Evolutionary conservation across 2,797 vertebrate genomes (phyloP).

Genomic region (Choloepus didactylus): DNA sequence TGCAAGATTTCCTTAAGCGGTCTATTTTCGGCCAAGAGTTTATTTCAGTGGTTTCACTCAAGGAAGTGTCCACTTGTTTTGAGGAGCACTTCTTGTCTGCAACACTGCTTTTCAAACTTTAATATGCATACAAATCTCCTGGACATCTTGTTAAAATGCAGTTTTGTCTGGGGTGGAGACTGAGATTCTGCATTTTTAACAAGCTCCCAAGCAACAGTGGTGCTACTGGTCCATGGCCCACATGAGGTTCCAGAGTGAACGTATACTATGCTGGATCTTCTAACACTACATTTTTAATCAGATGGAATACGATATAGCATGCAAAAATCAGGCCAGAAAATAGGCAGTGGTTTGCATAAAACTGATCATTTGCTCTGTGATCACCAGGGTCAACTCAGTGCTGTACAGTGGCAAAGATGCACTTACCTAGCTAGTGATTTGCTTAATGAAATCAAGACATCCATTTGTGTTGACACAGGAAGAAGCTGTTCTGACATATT

Average conservation of each 20-base stretch:
- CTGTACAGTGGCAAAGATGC: not conserved
- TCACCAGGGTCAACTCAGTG: not conserved
- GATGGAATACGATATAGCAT: not conserved
- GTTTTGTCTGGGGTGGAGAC: not conserved
- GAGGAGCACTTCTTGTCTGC: conserved; percentile 48
- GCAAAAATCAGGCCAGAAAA: not conserved
- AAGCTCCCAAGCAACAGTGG: not conserved
- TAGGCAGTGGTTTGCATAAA: not conserved
- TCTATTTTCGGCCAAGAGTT: conserved; percentile 64
- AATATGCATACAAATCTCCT: not conserved
- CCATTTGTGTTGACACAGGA: not conserved
- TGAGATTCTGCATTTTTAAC: not conserved
- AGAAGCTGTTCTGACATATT: not conserved
- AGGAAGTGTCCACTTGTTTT: conserved; percentile 62
- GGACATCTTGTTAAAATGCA: conserved; percentile 49
- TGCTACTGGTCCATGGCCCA: not conserved
- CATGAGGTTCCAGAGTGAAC: not conserved
- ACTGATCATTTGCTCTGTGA: not conserved
- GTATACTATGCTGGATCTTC: not conserved
- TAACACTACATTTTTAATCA: not conserved
- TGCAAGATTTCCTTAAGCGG: conserved; percentile 60
- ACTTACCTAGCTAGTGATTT: not conserved
- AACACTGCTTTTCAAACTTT: conserved; percentile 37
- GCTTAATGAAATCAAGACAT: conserved; percentile 1
- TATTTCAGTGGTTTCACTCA: conserved; percentile 53